Evolutionary conservation across 2,113 vertebrate genomes (phyloP), one percentile per base, ranked within the genome.

Genomic region (Sceloporus tristichus): DNA sequence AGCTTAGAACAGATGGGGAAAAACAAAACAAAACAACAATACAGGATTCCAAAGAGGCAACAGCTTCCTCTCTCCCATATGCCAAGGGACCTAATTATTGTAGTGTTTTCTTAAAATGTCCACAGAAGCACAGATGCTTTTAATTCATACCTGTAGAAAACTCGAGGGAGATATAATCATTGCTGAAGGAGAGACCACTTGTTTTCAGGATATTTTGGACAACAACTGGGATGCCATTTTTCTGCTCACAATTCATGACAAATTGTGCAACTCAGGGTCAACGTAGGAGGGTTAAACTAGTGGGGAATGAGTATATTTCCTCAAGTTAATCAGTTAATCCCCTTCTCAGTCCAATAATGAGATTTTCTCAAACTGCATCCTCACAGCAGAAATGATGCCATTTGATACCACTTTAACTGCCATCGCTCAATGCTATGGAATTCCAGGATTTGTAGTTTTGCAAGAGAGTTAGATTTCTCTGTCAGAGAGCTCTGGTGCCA

Each of bases 21-120:
- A 82, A 4, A 62, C 34, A 34, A 62, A 16, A 62, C 4, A 62
- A 62, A 4, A 62, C 59, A 62, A 5, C 56, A 59, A 62, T 62
- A 23, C 23, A 59, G n/a, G 70, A 77, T 66, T 14, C 9, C 18
- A 9, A 80, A 75, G 79, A 84, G 84, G 65, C 68, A 73, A 73
- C 42, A 65, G 42, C 11, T 0, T 84, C 25, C 68, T 82, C 89
- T 6, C 48, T 7, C 89, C 81, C 79, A 86, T 7, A 77, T 56
- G 11, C 34, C 18, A 87, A 80, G 42, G 53, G 56, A 0, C 79
- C 82, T 66, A 70, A 91, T 91, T 83, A 87, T 75, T 84, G 85
- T 38, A 79, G 53, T 73, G 59, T 14, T 81, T 19, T 0, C 0
- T 92, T 82, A 74, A 75, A 48, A 42, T 21, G 13, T 56, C 13